phyloP scores from a whole-genome alignment of 2,888 invertebrate genomes.

The Cephonodes hylas region DNA sequence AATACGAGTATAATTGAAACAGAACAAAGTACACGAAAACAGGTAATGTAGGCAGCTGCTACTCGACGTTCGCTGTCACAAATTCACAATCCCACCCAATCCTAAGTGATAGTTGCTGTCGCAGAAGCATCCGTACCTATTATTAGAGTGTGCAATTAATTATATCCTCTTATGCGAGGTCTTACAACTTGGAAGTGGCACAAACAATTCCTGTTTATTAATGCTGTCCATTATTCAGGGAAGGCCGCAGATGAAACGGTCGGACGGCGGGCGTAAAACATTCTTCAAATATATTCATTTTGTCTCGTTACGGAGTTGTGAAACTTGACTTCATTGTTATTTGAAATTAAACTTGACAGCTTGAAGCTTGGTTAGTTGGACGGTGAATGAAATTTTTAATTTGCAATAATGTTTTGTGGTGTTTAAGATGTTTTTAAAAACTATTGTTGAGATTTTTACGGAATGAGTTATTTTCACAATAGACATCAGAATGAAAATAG shows the following conservation, averaged over 20 bases:
- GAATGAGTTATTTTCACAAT: too few relatives aligned
- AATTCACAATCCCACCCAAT: conserved; percentile 40
- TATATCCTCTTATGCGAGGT: conserved; percentile 56
- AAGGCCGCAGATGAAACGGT: conserved; percentile 71
- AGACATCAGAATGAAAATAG: too few relatives aligned
- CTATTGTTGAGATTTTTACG: background rate
- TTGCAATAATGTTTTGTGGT: background rate
- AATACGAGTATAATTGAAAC: background rate
- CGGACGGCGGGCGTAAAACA: conserved; percentile 56
- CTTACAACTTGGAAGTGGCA: conserved; percentile 53
- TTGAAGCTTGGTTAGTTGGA: conserved; percentile 3
- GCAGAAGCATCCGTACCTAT: conserved; percentile 42
- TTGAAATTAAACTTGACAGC: conserved; percentile 15
- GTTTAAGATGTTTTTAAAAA: too few relatives aligned
- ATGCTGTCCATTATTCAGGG: conserved; percentile 72
- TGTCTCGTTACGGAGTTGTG: conserved; percentile 56
- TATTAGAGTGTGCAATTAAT: conserved; percentile 64
- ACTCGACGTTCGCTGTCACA: background rate
- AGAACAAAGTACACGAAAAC: background rate
- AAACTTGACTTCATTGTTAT: conserved; percentile 53
- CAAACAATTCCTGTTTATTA: conserved; percentile 72
- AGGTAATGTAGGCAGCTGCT: conserved; percentile 6
- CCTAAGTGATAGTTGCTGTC: conserved; percentile 64
- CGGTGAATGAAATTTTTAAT: background rate
- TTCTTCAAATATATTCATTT: conserved; percentile 63